Conservation (phyloP, 2,888 invertebrate genomes). For the Hemaris fuciformis region DNA sequence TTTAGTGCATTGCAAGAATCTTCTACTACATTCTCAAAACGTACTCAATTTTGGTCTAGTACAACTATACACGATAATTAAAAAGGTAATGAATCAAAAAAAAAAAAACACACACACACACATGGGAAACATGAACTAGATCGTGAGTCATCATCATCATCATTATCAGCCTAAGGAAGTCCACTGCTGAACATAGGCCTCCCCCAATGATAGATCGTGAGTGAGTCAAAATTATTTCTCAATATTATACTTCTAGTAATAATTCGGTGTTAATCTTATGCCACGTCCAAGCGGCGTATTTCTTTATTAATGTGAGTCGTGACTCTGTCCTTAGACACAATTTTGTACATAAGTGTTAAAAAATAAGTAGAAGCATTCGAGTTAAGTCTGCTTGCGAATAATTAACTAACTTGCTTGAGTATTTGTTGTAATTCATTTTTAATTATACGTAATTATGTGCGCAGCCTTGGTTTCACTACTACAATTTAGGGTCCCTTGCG, state of each 20-base stretch:
- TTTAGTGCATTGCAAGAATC: too few species aligned
- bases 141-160: neutral
- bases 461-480: slow-evolving; percentile 48
- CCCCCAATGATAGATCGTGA: too few species aligned
- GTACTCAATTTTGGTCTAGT: too few species aligned
- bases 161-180: too few species aligned
- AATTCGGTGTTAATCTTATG: neutral
- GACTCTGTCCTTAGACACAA: too few species aligned
- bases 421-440: slow-evolving; percentile 48
- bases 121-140: too few species aligned
- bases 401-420: slow-evolving; percentile 27
- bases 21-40: too few species aligned
- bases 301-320: neutral
- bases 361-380: slow-evolving; percentile 1
- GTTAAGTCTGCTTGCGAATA: neutral
- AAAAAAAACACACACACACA: too few species aligned
- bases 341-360: neutral
- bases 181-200: too few species aligned
- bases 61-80: too few species aligned
- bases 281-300: neutral
- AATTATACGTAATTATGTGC: slow-evolving; percentile 46
- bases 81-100: too few species aligned
- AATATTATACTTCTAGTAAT: neutral
- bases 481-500: slow-evolving; percentile 35
- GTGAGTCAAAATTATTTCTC: too few species aligned